phyloP scores from a whole-genome alignment of 2,797 vertebrate species.

The Crenichthys baileyi region DNA sequence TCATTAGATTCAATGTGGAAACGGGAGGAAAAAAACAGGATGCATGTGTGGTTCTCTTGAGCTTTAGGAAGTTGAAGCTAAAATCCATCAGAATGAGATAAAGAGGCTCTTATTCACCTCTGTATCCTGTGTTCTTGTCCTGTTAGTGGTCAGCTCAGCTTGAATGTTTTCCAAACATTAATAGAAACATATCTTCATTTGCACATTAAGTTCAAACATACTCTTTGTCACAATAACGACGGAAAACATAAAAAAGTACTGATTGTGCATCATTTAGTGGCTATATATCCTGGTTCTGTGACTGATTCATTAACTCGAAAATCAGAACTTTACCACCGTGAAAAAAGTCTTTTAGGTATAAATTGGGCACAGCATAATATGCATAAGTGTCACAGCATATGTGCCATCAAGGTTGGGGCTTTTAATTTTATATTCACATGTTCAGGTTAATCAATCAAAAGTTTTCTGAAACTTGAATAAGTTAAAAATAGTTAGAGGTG shows the following conservation, averaged over 20 bases:
- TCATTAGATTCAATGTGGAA: slow-evolving; percentile 42
- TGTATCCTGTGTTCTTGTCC: neutral
- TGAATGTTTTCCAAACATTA: neutral
- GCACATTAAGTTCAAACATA: neutral
- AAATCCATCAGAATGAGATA: slow-evolving; percentile 45
- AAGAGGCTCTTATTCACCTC: slow-evolving; percentile 25
- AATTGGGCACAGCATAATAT: too few species aligned
- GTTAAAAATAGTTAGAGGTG: too few species aligned
- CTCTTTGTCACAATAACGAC: neutral
- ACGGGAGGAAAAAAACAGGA: neutral
- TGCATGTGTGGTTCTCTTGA: slow-evolving; percentile 22
- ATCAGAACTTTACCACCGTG: too few species aligned
- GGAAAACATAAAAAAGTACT: neutral
- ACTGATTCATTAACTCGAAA: too few species aligned
- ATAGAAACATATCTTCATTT: neutral
- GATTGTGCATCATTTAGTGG: too few species aligned
- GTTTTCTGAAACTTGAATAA: too few species aligned
- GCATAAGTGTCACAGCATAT: too few species aligned
- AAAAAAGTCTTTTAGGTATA: too few species aligned
- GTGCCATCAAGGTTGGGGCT: too few species aligned
- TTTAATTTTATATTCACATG: too few species aligned
- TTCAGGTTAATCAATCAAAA: too few species aligned
- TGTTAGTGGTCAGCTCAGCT: neutral
- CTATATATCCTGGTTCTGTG: too few species aligned
- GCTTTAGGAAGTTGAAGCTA: slow-evolving; percentile 41